Evolutionary conservation across 2,113 vertebrate species (phyloP), one percentile per base, ranked within the genome.

Genomic region (Piprites chloris): DNA sequence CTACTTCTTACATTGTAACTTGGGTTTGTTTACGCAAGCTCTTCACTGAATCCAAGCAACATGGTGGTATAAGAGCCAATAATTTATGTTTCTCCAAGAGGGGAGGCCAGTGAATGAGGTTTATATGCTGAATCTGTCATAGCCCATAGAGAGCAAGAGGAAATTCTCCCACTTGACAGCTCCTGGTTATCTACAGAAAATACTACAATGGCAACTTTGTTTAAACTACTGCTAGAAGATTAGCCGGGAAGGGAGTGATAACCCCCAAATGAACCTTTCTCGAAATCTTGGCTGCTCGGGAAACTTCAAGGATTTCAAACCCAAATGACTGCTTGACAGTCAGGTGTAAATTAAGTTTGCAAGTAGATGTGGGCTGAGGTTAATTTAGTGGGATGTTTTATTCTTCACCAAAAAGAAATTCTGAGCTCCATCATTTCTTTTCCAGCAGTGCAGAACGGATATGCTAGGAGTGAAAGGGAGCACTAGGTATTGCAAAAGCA

Each of bases 1-100:
- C 96, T 97, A 93, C 85, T 98, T 97, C 96, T 96, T 83, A 87
- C 93, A 97, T 97, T 97, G 96, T 97, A 97, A 96, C 94, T 96
- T 90, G 94, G 92, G 88, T 97, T 98, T 98, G 97, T 98, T 98
- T 98, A 97, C 22, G 77, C 95, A 96, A 98, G 96, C 91, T 96
- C 96, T 96, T 96, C 52, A 27, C 94, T 97, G 96, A 97, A 97
- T 97, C 96, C 89, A 96, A 96, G 96, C 93, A 96, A 96, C 96
- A 94, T 95, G 90, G 87, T 92, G 39, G 39, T 89, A 84, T 95
- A 95, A 89, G 87, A 97, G 97, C 96, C 95, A 97, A 92, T 97
- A 97, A 97, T 96, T 97, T 96, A 92, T 90, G 69, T 93, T 92
- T 92, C 72, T 96, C 75, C 81, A 89, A 85, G 94, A 87, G 56